Base-by-base conservation (phyloP, 2,113 vertebrate genomes). In the Chionodraco myersi region DNA sequence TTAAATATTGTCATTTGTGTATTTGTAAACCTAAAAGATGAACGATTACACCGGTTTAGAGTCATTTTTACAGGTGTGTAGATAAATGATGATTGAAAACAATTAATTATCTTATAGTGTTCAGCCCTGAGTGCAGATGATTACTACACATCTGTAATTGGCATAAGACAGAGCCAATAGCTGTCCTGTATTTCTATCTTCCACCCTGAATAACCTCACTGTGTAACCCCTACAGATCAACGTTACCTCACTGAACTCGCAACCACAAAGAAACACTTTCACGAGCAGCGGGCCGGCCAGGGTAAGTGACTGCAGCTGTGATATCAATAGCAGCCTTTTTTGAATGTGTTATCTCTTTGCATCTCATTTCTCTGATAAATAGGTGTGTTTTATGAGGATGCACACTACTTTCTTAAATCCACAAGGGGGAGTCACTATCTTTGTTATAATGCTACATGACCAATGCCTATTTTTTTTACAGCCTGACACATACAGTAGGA, bases 231-330 rank as follows among this genome's bases (percentile, higher is more conserved):
- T 9, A 8, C 54, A 87, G 66, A 63, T 56, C 0, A 82, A 69
- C 47, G 73, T 74, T 60, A 16, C 1, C 1, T 44, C 51, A 0
- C 0, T 66, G 72, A 60, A 36, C 4, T 6, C 36, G 36, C 7
- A 34, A 1, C 45, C 56, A 56, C 16, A 62, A 15, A 64, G 54
- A 63, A 48, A 72, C 3, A 47, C 3, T 14, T 0, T 34, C 1
- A 53, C n/a, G 41, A 21, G 59, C 41, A 3, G 41, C 6, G 67
- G 26, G 7, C 54, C 64, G 53, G 62, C 8, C 51, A 58, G 16
- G 75, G 91, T 94, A 59, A 92, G 92, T 89, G 18, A 34, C 10
- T 14, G 23, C 48, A 12, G 26, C 36, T 49, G 18, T 54, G 16
- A 36, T 67, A 44, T 73, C 10, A 49, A 34, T 1, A 16, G 9